These are phyloP conservation scores for Ataeniobius toweri DNA, from an alignment of 2,797 vertebrate genomes.

Conservation along the genomic window DNA sequence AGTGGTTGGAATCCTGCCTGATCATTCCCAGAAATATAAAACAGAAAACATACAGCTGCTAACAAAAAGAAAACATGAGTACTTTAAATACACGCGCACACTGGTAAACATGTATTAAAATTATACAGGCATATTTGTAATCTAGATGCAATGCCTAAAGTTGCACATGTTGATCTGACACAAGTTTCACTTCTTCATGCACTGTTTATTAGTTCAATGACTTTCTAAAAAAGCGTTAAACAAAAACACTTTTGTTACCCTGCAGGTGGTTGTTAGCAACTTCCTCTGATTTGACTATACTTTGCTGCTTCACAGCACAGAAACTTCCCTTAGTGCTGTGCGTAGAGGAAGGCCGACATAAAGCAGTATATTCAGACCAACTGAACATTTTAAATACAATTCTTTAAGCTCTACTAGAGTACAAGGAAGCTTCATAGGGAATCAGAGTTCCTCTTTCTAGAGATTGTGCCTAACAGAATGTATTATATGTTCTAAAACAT, in stretches of 20 bases:
- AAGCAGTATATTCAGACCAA: constrained; percentile 23
- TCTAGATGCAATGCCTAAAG: background rate
- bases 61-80: background rate
- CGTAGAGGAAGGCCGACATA: constrained; percentile 6
- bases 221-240: background rate
- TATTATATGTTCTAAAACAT: background rate
- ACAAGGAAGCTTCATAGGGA: constrained; percentile 54
- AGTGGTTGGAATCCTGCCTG: constrained; percentile 56
- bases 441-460: constrained; percentile 49
- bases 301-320: background rate
- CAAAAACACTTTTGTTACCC: constrained; percentile 37
- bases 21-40: constrained; percentile 48
- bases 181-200: constrained; percentile 9
- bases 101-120: too few relatives aligned
- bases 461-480: constrained; percentile 36
- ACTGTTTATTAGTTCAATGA: background rate
- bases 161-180: background rate
- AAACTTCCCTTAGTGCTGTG: constrained; percentile 38
- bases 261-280: constrained; percentile 50
- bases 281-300: constrained; percentile 33
- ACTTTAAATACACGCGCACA: background rate
- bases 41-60: constrained; percentile 10
- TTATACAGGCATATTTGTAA: background rate
- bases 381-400: constrained; percentile 62
- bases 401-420: constrained; percentile 40